Base-by-base conservation (phyloP, 1,140 invertebrate species). In the Euwallacea fornicatus region DNA sequence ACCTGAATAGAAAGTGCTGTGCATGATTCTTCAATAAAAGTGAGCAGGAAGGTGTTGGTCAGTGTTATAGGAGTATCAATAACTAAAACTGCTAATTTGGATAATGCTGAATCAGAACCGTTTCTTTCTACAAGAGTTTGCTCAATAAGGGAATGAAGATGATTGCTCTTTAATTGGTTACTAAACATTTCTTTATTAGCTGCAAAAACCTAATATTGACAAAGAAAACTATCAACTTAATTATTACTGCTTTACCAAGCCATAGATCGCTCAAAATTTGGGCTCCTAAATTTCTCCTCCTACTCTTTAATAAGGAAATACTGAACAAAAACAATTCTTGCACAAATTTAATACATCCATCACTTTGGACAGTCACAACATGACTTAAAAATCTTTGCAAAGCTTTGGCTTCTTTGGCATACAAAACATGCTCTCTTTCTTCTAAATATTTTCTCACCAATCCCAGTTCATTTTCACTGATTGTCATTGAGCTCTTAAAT, bases 1-100 rank as follows among this genome's bases (percentile, higher is more conserved):
- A 66, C 64, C 41, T 66, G 47, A 8, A 66, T 66, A 4, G 64
- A 66, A n/a, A 66, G 21, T 7, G 10, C 44, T 2, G 4, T 1
- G n/a, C 43, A 16, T 15, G 8, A 8, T 46, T 50, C 21, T 16
- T 63, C 44, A 21, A 63, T 63, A 15, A 63, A 50, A 46, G 16
- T 8, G 7, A 63, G n/a, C 21, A 50, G 13, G 16, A 50, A 46
- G 3, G 16, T 43, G 21, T 50, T 63, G 42, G 41, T 42, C 10
- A 61, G n/a, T 41, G 21, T 61, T 41, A 7, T 16, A n/a, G 13
- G 44, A n/a, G 21, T 3, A 9, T 43, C 11, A 3, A 42, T 7
- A 61, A 61, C 42, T 41, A 43, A 61, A 21, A n/a, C 59, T 10
- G 11, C 42, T 16, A 42, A 6, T 61, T 21, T 41, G 42, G 8